These are phyloP conservation scores for Drosophila putrida DNA, from an alignment of 2,888 invertebrate species.

Conservation along the genomic window DNA sequence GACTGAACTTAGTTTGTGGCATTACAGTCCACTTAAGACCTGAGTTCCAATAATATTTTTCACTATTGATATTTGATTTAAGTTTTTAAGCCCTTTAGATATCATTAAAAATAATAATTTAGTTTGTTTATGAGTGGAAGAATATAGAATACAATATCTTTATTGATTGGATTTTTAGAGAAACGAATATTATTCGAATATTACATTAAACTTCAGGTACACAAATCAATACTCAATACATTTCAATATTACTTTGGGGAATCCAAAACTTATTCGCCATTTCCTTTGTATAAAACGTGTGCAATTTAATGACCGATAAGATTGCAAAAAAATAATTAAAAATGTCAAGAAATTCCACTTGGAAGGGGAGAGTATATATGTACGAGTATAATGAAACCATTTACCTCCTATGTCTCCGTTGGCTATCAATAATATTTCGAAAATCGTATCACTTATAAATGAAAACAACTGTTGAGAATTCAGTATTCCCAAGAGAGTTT, in stretches of 20 bases:
- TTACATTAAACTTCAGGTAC: too few species aligned
- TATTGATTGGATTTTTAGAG: too few species aligned
- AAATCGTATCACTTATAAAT: neutral
- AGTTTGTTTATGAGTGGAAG: too few species aligned
- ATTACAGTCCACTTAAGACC: neutral
- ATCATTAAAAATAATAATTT: too few species aligned
- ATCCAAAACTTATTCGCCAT: neutral
- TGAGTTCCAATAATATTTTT: neutral
- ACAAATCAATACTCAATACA: too few species aligned
- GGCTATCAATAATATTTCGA: neutral
- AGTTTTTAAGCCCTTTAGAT: too few species aligned
- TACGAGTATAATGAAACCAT: too few species aligned
- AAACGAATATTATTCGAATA: too few species aligned
- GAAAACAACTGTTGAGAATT: neutral
- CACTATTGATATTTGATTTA: neutral
- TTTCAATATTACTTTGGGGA: neutral
- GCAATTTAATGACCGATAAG: constrained; percentile 2
- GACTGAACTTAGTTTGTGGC: constrained; percentile 5
- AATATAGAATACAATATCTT: too few species aligned
- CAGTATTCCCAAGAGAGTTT: neutral
- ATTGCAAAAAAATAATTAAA: neutral
- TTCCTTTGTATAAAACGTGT: neutral
- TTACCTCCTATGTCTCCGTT: too few species aligned
- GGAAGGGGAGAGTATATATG: too few species aligned
- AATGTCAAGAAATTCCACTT: too few species aligned